Conservation (phyloP, 2,113 vertebrate species). For the Psittacus erithacus region DNA sequence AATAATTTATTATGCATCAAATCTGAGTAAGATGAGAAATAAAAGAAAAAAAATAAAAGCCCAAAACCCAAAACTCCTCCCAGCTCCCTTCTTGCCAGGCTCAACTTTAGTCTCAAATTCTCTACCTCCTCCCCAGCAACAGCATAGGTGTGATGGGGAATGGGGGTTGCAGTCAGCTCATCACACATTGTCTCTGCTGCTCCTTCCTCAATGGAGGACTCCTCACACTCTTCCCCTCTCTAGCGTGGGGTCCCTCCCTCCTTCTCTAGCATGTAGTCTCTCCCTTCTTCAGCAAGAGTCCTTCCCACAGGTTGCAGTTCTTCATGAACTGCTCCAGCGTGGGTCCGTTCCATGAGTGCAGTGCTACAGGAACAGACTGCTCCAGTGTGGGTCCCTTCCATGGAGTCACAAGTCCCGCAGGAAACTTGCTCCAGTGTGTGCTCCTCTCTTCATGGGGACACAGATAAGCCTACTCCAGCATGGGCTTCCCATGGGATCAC, state of each 20-base stretch:
- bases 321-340: fast-evolving
- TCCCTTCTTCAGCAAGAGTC: neutral
- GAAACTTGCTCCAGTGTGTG: neutral
- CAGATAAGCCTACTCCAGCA: neutral
- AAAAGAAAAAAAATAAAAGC: neutral
- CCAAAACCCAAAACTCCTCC: neutral
- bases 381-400: neutral
- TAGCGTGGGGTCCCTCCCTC: neutral
- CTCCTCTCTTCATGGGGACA: neutral
- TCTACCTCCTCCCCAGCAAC: neutral
- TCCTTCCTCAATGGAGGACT: neutral
- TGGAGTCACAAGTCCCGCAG: neutral
- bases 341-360: neutral
- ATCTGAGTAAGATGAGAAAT: neutral
- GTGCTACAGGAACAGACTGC: too few relatives aligned
- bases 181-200: neutral
- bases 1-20: neutral
- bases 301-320: neutral
- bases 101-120: neutral
- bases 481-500: neutral
- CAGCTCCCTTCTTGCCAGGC: neutral
- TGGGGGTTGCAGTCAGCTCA: neutral
- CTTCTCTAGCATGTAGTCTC: neutral
- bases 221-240: neutral
- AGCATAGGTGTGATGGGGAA: fast-evolving